Evolutionary conservation across 2,113 vertebrate genomes (phyloP).

Genomic region (Labrus mixtus): DNA sequence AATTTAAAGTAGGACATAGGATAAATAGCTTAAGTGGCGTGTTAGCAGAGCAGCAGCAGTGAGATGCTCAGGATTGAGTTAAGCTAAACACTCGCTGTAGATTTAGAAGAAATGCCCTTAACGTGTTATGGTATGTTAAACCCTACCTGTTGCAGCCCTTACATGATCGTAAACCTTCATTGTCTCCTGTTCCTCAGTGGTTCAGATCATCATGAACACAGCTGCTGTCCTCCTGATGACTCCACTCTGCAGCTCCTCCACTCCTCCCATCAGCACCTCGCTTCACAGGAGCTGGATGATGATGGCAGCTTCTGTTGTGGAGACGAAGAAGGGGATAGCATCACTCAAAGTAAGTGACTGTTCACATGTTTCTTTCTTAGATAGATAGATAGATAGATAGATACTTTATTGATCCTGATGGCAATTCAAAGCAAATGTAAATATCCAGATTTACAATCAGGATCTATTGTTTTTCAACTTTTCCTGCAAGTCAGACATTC

Average conservation of each 20-base stretch:
- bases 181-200: constrained; percentile 54
- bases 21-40: too few species aligned
- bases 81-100: too few species aligned
- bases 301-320: constrained; percentile 32
- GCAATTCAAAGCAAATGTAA: too few species aligned
- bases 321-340: constrained; percentile 16
- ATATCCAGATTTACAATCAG: too few species aligned
- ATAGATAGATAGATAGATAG: too few species aligned
- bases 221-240: constrained; percentile 84
- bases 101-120: too few species aligned
- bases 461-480: too few species aligned
- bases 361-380: neutral
- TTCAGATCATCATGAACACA: constrained; percentile 69
- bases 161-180: neutral
- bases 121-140: too few species aligned
- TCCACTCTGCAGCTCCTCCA: constrained; percentile 85
- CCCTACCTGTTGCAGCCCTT: neutral
- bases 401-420: too few species aligned
- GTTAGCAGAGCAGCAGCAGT: too few species aligned
- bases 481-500: neutral
- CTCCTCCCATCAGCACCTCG: constrained; percentile 75
- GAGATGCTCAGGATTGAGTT: too few species aligned
- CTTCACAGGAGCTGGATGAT: constrained; percentile 64
- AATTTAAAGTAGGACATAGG: too few species aligned
- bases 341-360: constrained; percentile 59